Evolutionary conservation across 2,888 invertebrate genomes (phyloP).

Genomic region (Eupithecia centaureata): DNA sequence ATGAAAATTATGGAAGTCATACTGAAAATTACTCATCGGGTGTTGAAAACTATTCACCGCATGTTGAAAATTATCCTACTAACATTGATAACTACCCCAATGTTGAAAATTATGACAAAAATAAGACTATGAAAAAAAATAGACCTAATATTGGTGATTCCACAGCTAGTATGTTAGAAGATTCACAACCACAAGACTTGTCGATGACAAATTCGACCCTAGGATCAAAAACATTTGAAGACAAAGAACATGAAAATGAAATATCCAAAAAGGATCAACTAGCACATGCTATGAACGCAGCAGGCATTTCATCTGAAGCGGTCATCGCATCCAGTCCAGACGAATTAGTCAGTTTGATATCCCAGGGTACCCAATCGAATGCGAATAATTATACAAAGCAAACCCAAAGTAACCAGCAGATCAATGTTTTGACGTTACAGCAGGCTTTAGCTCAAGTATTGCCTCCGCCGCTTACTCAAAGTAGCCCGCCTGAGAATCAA

Average conservation of each 20-base stretch:
- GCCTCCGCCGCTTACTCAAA: conserved; percentile 74
- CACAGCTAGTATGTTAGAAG: conserved; percentile 19
- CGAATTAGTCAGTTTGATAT: conserved; percentile 80
- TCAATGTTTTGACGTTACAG: conserved; percentile 75
- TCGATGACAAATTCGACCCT: conserved; percentile 22
- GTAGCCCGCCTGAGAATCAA: conserved; percentile 60
- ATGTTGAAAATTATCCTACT: conserved; percentile 36
- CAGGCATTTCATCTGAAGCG: conserved; percentile 69
- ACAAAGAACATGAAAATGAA: conserved; percentile 17
- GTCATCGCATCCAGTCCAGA: conserved; percentile 58
- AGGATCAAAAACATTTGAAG: conserved; percentile 20
- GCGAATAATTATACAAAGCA: conserved; percentile 66
- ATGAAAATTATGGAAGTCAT: conserved; percentile 41
- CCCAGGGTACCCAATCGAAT: conserved; percentile 73
- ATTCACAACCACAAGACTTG: conserved; percentile 26
- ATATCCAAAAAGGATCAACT: conserved; percentile 69
- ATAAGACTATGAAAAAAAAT: conserved; percentile 23
- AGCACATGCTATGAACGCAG: conserved; percentile 77
- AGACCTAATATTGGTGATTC: conserved; percentile 14
- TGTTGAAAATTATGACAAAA: conserved; percentile 48
- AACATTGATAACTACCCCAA: conserved; percentile 36
- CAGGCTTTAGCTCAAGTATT: conserved; percentile 79
- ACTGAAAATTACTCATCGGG: conserved; percentile 25
- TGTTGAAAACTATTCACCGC: conserved; percentile 48
- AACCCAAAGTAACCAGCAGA: conserved; percentile 50